Evolutionary conservation across 2,888 invertebrate species (phyloP), one percentile per base, ranked within the genome.

Genomic region (Adelognathus sp.): DNA sequence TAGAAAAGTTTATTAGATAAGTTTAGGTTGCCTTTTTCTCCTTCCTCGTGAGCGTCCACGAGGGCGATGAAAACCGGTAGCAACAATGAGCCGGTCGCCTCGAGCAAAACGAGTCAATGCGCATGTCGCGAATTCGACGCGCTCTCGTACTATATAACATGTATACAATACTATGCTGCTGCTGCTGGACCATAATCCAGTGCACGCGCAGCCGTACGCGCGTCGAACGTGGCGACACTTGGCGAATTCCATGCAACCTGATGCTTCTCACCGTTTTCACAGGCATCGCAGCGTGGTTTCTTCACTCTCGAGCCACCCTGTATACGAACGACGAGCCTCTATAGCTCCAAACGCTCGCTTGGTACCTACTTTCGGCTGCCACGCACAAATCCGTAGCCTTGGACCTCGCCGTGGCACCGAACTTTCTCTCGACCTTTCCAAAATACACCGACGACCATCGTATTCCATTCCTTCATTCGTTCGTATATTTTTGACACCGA

Each of bases 211-310:
- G 56, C 52, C 63, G 63, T 64, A 73, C 69, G 73, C 77, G 77
- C 78, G 74, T 74, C 73, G 73, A 73, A 73, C 73, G 77, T 74
- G 78, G 78, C 78, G 78, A 70, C 74, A 70, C 70, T 70, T 54
- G 69, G 78, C 74, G 78, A 74, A 78, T 78, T 78, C 78, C 78
- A 64, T 74, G 74, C 78, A 78, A 78, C 78, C 78, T 78, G 78
- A 78, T 74, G 78, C 78, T 78, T 70, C 72, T 52, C 63, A 52
- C 41, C 70, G 74, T 11, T 46, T 78, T 64, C 67, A n/a, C 70
- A 61, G 50, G 63, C 74, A 46, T n/a, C n/a, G 33, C 36, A 33
- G 46, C 70, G 60, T 50, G 44, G 56, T 71, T 60, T 52, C 50
- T 76, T 39, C 50, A 24, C n/a, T n/a, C n/a, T 29, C 36, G 24